Percentiles rank a stretch among this genome's conserved stretches.
These are phyloP conservation scores for Carettochelys insculpta DNA, from an alignment of 2,113 vertebrate genomes.

Conservation along the genomic window DNA sequence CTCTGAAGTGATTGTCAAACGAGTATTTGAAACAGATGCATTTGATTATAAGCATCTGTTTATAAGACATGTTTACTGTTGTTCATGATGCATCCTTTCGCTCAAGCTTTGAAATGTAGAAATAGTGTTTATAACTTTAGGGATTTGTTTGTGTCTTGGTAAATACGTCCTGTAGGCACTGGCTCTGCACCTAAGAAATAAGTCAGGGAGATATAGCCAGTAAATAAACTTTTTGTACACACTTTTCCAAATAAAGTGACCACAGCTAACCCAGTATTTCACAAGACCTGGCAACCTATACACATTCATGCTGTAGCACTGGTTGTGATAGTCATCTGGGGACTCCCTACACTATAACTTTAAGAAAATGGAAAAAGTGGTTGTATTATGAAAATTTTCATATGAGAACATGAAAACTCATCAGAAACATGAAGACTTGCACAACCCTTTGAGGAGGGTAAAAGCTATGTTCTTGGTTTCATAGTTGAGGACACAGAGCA, in stretches of 20 bases:
- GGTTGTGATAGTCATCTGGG: background rate
- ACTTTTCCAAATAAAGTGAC: background rate
- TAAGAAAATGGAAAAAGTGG: background rate
- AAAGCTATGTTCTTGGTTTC: background rate
- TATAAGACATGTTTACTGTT: background rate
- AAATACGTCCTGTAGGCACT: background rate
- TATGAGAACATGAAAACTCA: background rate
- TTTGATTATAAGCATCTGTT: background rate
- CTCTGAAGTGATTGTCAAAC: background rate
- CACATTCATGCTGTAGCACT: background rate
- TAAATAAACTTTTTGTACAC: background rate
- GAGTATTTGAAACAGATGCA: background rate
- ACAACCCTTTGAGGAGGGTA: background rate
- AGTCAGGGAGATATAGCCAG: background rate
- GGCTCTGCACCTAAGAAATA: background rate
- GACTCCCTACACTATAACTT: background rate
- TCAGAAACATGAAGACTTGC: background rate
- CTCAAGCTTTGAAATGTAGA: background rate
- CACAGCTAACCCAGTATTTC: background rate
- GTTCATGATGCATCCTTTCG: background rate
- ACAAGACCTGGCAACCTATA: background rate
- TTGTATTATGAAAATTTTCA: background rate
- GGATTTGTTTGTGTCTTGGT: background rate
- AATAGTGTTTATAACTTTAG: background rate
- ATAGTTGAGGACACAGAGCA: background rate